These are phyloP conservation scores for Pseudococcus longispinus DNA, from an alignment of 2,888 invertebrate species.

Conservation along the genomic window DNA sequence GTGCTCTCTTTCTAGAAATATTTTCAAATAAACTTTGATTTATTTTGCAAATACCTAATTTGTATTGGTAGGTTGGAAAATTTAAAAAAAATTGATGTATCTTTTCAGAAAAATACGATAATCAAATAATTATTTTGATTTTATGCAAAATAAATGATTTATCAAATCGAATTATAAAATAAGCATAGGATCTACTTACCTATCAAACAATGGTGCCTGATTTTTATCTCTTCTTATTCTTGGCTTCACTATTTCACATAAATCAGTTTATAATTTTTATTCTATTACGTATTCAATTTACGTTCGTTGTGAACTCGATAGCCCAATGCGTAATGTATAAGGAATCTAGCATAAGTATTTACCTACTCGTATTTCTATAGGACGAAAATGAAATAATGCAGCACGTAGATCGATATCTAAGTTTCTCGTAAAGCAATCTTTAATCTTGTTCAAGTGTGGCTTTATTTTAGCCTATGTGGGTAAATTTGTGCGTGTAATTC, in stretches of 20 bases:
- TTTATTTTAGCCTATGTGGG: no score
- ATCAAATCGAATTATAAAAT: background rate
- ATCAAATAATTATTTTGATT: no score
- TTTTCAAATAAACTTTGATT: no score
- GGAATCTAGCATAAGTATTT: background rate
- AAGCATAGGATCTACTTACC: background rate
- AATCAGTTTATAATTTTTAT: background rate
- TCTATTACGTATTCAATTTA: slow-evolving; percentile 1
- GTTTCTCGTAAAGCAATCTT: no score
- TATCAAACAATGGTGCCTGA: background rate
- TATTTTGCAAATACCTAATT: no score
- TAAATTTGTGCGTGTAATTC: no score
- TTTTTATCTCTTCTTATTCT: background rate
- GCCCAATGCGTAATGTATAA: background rate
- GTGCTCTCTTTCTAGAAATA: background rate
- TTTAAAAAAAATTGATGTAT: background rate
- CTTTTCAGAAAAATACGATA: no score
- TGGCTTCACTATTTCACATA: background rate
- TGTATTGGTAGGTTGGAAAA: no score
- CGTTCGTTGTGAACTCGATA: slow-evolving; percentile 5
- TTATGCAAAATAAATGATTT: background rate
- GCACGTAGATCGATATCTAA: no score
- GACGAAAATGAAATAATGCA: background rate
- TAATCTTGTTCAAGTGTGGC: background rate
- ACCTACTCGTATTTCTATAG: background rate